Evolutionary conservation across 30 jellyfish, hydroid and myxozoan species (phyloP), one percentile per base, ranked within the genome.

Genomic region (Turritopsis rubra): DNA sequence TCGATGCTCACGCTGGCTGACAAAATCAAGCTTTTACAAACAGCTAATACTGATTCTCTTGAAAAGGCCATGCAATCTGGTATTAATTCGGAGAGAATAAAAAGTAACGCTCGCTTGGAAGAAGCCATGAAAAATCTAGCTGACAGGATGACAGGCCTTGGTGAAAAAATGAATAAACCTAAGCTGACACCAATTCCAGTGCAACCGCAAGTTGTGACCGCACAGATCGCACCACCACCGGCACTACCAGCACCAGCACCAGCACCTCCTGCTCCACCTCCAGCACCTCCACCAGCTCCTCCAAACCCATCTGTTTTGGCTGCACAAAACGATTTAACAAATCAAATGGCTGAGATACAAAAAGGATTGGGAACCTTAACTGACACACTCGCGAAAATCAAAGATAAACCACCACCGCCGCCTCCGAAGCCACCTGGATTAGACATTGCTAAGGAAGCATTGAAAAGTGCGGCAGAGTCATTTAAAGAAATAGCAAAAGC

Each of bases 401-500:
- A 80, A 22, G 79, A 80, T 23, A 53, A 19, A 80, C 79, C 81
- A n/a, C 66, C 82, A n/a, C 65, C 82, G 41, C 82, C 82, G 9
- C 65, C 82, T 0, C 65, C 82, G 17, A 27, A 29, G 8, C 82
- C 54, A n/a, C 65, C 82, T 21, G 24, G 54, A 52, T n/a, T 74
- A 1, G 82, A 74, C 7, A 74, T 29, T 13, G 82, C 82, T 0
- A 26, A 80, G 29, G 65, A 27, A 26, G 79, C 53, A 52, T 52
- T 80, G 29, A 80, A 80, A 53, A 53, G 24, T 80, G 83, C 83
- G 18, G 87, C 87, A 22, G 87, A 80, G 26, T 80, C 87, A 16
- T 80, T 80, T n/a, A 54, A 65, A 5, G 77, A 80, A 22, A 53
- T 65, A 1, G 83, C 83, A 18, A 31, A 79, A 52, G 52, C 30